A percentile compares a stretch with the other conserved stretches of the same genome.
phyloP scores from a whole-genome alignment of 2,797 vertebrate species.

The Galago senegalensis region DNA sequence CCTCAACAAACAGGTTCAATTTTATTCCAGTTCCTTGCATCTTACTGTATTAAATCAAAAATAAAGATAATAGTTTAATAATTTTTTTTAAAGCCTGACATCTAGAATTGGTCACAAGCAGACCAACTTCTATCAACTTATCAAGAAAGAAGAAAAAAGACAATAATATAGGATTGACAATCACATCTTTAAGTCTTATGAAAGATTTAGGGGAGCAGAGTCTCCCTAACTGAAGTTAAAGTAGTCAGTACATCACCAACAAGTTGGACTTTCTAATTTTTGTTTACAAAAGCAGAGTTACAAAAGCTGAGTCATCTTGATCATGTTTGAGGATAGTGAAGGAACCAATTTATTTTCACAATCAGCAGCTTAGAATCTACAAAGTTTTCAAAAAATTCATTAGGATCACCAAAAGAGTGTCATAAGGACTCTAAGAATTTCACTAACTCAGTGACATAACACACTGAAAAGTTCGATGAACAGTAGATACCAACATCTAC shows the following conservation, averaged over 20 bases:
- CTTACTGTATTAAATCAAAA: conserved; percentile 56
- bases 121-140: conserved; percentile 51
- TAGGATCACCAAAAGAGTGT: neutral
- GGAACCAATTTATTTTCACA: conserved; percentile 66
- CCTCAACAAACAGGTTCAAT: conserved; percentile 27
- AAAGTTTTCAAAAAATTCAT: conserved; percentile 31
- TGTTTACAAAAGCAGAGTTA: conserved; percentile 52
- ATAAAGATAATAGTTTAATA: conserved; percentile 51
- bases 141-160: conserved; percentile 50
- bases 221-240: conserved; percentile 33
- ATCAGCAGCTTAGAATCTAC: conserved; percentile 46
- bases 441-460: conserved; percentile 36
- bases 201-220: neutral
- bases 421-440: neutral
- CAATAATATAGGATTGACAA: conserved; percentile 12
- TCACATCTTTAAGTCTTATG: neutral
- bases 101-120: neutral
- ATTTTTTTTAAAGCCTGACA: conserved; percentile 62
- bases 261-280: conserved; percentile 38
- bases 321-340: conserved; percentile 40
- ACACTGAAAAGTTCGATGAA: conserved; percentile 35
- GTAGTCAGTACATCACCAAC: conserved; percentile 21
- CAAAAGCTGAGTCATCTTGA: neutral
- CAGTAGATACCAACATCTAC: conserved; percentile 52
- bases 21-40: conserved; percentile 52